phyloP scores from a whole-genome alignment of 1,140 invertebrate genomes.

The Phocides pigmalion region DNA sequence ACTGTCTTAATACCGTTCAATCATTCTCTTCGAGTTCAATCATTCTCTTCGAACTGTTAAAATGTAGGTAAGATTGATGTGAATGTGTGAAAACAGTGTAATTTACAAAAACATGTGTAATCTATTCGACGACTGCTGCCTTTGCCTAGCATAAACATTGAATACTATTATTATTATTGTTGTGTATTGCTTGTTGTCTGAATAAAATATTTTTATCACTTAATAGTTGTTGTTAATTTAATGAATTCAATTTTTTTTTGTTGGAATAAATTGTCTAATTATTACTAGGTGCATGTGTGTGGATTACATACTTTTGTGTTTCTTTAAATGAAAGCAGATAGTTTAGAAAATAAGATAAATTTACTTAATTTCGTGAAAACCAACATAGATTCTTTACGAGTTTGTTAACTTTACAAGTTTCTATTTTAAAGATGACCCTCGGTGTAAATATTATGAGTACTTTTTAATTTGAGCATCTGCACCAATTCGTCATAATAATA shows the following conservation, averaged over 20 bases:
- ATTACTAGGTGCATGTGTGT: neutral
- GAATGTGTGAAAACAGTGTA: neutral
- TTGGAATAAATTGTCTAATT: neutral
- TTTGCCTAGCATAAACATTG: neutral
- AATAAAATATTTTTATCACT: conserved; percentile 42
- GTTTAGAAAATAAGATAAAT: conserved; percentile 10
- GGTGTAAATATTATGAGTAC: neutral
- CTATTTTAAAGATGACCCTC: neutral
- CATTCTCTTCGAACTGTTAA: neutral
- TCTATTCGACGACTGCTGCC: neutral
- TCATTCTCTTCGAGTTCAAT: too few species aligned
- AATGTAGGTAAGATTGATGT: neutral
- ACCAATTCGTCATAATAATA: neutral
- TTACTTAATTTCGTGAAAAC: conserved; percentile 17
- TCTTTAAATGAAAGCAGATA: conserved; percentile 6
- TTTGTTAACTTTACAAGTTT: conserved; percentile 1
- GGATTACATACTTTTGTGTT: neutral
- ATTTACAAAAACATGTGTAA: neutral
- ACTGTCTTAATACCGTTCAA: too few species aligned
- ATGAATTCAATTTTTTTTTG: neutral
- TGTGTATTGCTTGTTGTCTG: conserved; percentile 43
- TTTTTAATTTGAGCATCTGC: conserved; percentile 6
- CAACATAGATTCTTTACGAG: neutral
- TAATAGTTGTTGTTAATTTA: conserved; percentile 6
- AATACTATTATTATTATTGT: conserved; percentile 32